Base-by-base conservation (phyloP, 2,888 invertebrate genomes). In the Drosophila helvetica region DNA sequence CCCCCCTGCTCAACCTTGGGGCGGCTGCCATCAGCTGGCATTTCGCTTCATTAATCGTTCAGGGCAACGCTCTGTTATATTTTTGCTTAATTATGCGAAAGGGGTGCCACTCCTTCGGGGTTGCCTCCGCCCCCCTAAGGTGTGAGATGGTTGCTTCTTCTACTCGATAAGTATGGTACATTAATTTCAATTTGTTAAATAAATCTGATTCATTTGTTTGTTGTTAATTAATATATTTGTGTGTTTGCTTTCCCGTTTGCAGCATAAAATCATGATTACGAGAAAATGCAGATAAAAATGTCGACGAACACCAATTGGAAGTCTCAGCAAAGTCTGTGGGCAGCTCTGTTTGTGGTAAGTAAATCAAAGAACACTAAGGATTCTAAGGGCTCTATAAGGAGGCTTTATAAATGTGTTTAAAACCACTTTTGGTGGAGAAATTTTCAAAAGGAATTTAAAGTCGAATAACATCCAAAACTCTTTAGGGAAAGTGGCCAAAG, bases 281-380 rank as follows among this genome's bases (percentile, higher is more conserved):
- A 87, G 90, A 90, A 90, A 88, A 90, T 89, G 87, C 85, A 89
- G 90, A 89, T 90, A 90, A 89, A 90, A 88, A 90, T 91, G 91
- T 80, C 87, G 77, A 80, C 80, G 75, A 85, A 88, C 81, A 83
- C 81, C 72, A 65, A 75, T 74, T 80, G 80, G 78, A 86, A 66
- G 65, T 69, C 75, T 60, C 74, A 75, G 71, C 74, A 72, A 69
- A 77, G 80, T 77, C n/a, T 38, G 7, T 87, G 83, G 79, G 88
- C 81, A 78, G 78, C 81, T 79, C 82, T 91, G 80, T 86, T 90
- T 70, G 76, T 90, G 90, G 91, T 91, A 85, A 91, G 90, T 86
- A 70, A 15, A 7, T n/a, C 7, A 38, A n/a, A 7, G 6, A 15
- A 38, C 56, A 43, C 50, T 22, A 18, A n/a, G 10, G 2, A 30